A percentile compares a stretch with the other conserved stretches of the same genome.
These are phyloP conservation scores for Xiphorhynchus elegans DNA, from an alignment of 2,113 vertebrate genomes.

Conservation along the genomic window DNA sequence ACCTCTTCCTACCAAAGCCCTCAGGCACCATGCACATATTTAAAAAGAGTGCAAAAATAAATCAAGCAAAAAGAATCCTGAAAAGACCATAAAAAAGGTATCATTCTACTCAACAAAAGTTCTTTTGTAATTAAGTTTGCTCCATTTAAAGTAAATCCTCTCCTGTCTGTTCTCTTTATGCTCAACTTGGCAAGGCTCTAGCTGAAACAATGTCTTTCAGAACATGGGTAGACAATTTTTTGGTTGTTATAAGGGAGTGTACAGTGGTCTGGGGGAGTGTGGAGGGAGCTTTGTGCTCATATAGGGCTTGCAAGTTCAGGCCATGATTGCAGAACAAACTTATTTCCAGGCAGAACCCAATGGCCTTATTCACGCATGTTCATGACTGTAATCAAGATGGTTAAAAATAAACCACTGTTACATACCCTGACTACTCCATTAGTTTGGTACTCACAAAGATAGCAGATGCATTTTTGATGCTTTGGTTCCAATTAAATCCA, in stretches of 20 bases:
- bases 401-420: neutral
- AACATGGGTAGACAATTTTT: neutral
- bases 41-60: neutral
- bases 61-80: neutral
- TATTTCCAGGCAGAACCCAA: neutral
- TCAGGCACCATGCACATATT: neutral
- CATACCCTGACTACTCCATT: fast-evolving
- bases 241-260: neutral
- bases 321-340: neutral
- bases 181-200: neutral
- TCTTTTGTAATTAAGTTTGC: slow-evolving; percentile 12
- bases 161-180: slow-evolving; percentile 15
- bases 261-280: neutral
- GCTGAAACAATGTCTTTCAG: neutral
- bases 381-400: fast-evolving
- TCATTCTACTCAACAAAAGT: neutral
- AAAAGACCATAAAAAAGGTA: neutral
- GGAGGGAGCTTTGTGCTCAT: neutral
- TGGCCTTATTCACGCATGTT: neutral
- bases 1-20: neutral
- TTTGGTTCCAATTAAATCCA: neutral
- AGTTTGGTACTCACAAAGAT: neutral
- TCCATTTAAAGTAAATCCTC: slow-evolving; percentile 21
- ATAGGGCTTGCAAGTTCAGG: neutral
- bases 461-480: neutral